Percentiles rank a stretch among this genome's conserved stretches.
Conservation (phyloP, 2,113 vertebrate genomes). For the Megalops atlanticus region DNA sequence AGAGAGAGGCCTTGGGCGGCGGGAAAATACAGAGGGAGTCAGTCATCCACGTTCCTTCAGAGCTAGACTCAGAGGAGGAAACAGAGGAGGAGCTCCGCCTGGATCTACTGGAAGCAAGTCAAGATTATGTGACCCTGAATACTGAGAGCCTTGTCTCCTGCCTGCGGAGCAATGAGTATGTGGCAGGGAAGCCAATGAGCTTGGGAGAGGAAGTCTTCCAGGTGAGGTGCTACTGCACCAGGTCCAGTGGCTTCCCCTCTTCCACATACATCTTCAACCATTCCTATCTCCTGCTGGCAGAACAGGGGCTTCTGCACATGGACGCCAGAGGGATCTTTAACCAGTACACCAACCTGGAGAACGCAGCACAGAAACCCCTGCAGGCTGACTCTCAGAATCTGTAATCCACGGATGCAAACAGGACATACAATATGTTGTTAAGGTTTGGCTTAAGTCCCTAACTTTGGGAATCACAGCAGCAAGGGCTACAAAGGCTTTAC, state of each 20-base stretch:
- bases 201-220: conserved; percentile 15
- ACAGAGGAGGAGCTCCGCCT: background rate
- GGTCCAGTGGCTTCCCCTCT: background rate
- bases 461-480: background rate
- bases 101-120: conserved; percentile 35
- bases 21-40: conserved; percentile 30
- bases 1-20: conserved; percentile 35
- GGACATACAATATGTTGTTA: background rate
- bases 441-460: background rate
- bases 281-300: conserved; percentile 55
- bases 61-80: conserved; percentile 19
- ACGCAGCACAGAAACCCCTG: background rate
- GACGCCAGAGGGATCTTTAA: conserved; percentile 20
- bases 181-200: conserved; percentile 19
- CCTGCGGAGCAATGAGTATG: conserved; percentile 55
- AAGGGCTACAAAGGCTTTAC: background rate
- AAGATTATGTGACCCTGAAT: conserved; percentile 70
- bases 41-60: conserved; percentile 27
- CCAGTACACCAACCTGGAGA: conserved; percentile 60
- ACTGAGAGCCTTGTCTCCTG: conserved; percentile 42
- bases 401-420: background rate
- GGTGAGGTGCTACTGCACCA: conserved; percentile 13
- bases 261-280: conserved; percentile 58
- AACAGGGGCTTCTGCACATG: conserved; percentile 25
- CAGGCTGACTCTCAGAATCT: background rate